These are phyloP conservation scores for Puntigrus tetrazona DNA, from an alignment of 2,113 vertebrate species.

Conservation along the genomic window DNA sequence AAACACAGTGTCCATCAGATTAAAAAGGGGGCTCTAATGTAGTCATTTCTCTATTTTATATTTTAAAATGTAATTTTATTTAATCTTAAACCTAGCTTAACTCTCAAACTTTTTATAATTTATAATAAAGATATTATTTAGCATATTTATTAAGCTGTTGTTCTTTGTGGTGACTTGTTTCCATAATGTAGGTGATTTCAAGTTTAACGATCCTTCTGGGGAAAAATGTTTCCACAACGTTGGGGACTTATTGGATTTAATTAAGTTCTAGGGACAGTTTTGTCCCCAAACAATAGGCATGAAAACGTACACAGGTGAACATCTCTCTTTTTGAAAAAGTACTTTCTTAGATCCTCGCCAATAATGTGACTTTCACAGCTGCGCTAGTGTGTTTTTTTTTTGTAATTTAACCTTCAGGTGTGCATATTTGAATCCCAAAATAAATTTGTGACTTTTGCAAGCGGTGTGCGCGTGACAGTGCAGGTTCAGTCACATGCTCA, in stretches of 20 bases:
- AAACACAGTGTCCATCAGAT: not conserved
- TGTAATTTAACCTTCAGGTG: slow-evolving; percentile 1
- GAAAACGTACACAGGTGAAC: not conserved
- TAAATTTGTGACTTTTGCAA: slow-evolving; percentile 21
- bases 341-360: not conserved
- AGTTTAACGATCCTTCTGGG: not conserved
- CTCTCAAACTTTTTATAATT: not conserved
- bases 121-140: not conserved
- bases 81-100: not conserved
- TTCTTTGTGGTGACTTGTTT: not conserved
- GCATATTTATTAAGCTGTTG: not conserved
- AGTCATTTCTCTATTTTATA: not conserved
- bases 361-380: not conserved
- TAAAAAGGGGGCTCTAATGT: not conserved
- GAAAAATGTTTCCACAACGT: not conserved
- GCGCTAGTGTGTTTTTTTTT: not conserved
- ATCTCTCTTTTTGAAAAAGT: not conserved
- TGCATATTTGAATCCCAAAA: slow-evolving; percentile 12
- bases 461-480: not conserved
- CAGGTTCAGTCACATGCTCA: not conserved
- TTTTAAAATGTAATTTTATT: not conserved
- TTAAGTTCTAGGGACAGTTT: not conserved
- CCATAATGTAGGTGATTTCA: not conserved
- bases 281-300: not conserved
- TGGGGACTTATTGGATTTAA: not conserved